These are phyloP conservation scores for Lasioglossum albipes DNA, from an alignment of 1,140 invertebrate genomes.

Conservation along the genomic window DNA sequence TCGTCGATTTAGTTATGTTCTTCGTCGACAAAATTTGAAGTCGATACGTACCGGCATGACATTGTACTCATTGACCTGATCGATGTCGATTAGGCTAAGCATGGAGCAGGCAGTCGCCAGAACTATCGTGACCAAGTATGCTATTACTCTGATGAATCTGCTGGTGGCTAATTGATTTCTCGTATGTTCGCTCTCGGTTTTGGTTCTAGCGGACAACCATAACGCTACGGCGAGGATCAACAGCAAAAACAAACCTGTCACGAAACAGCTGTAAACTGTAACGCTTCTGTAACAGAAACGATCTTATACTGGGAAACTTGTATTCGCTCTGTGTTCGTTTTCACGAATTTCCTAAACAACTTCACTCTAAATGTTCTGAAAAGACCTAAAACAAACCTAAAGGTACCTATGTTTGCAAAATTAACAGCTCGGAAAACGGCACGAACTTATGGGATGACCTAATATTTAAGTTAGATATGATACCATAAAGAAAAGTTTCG, in stretches of 20 bases:
- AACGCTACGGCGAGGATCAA: conserved; percentile 69
- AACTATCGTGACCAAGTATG: conserved; percentile 72
- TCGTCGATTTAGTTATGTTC: no score
- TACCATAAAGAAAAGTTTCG: no score
- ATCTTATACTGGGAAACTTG: background rate
- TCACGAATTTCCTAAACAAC: no score
- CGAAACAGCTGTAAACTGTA: conserved; percentile 72
- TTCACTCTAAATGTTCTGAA: no score
- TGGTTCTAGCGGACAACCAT: conserved; percentile 66
- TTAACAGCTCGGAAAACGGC: no score
- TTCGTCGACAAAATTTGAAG: no score
- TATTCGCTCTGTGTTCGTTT: no score
- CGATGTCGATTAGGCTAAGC: conserved; percentile 69
- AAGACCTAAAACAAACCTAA: no score
- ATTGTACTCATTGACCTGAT: conserved; percentile 40
- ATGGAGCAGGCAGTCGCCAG: conserved; percentile 70
- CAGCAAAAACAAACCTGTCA: conserved; percentile 67
- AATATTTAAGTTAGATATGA: no score
- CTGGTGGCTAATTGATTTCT: conserved; percentile 44
- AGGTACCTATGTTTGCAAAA: no score
- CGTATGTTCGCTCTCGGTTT: background rate
- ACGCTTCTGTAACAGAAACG: conserved; percentile 67
- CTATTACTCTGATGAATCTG: conserved; percentile 67
- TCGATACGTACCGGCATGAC: conserved; percentile 43
- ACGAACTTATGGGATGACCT: no score